Conservation (phyloP, 2,113 vertebrate genomes). For the Oreamnos americanus region DNA sequence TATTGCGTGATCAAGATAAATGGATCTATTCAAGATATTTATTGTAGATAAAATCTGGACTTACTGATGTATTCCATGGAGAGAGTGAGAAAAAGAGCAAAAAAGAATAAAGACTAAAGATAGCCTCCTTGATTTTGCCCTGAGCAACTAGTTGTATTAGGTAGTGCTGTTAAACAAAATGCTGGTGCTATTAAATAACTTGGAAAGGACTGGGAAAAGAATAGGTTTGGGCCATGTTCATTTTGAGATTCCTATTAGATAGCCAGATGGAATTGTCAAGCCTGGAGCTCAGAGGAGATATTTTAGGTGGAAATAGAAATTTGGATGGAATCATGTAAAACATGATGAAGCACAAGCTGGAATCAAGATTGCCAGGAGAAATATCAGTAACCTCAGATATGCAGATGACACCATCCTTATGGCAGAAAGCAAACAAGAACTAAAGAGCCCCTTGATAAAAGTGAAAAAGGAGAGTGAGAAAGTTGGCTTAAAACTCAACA, state of each 20-base stretch:
- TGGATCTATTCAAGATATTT: not conserved
- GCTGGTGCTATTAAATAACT: not conserved
- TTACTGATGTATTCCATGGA: not conserved
- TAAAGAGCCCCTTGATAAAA: not conserved
- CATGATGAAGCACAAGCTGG: not conserved
- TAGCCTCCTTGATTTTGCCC: not conserved
- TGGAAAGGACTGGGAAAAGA: not conserved
- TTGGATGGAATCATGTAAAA: not conserved
- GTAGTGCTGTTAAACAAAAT: not conserved
- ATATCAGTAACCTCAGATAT: not conserved
- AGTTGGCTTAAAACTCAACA: not conserved
- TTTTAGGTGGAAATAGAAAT: not conserved
- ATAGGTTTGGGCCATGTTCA: not conserved
- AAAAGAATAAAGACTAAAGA: slow-evolving; percentile 5
- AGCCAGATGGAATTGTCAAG: not conserved
- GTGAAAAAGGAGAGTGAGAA: not conserved
- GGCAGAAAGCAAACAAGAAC: not conserved
- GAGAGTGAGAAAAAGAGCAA: not conserved
- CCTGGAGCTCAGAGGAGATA: not conserved
- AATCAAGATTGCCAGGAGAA: not conserved
- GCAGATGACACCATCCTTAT: not conserved
- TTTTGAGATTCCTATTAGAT: not conserved
- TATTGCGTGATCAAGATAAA: not conserved
- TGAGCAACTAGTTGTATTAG: not conserved
- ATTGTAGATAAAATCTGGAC: not conserved